Evolutionary conservation across 2,888 invertebrate genomes (phyloP).

Genomic region (Physocephala rufipes): DNA sequence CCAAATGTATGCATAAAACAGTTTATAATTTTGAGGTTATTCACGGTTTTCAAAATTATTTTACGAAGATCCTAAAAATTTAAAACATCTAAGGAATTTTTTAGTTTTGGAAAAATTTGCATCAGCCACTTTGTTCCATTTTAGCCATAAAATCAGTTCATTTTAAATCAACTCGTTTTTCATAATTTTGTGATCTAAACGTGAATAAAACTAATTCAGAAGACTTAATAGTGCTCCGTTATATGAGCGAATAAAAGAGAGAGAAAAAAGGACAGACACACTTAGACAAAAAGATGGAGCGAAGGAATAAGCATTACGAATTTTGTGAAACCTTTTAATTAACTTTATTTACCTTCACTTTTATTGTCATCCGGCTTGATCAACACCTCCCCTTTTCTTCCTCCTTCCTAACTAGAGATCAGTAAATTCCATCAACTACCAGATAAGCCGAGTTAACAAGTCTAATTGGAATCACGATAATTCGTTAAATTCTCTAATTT

Average conservation of each 20-base stretch:
- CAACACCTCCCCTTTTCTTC: neutral
- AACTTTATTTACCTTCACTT: neutral
- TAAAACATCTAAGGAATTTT: neutral
- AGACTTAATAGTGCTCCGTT: too few species aligned
- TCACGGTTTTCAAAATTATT: too few species aligned
- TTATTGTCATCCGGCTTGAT: neutral
- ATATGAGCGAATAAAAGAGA: neutral
- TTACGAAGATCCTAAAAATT: too few species aligned
- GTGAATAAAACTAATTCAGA: neutral
- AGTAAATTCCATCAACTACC: neutral
- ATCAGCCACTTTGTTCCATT: neutral
- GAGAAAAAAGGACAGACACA: neutral
- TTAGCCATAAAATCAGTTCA: neutral
- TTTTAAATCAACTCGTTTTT: neutral
- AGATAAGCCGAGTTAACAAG: constrained; percentile 14
- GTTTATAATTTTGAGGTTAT: too few species aligned
- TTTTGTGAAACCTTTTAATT: neutral
- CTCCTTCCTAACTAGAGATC: neutral
- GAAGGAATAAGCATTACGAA: neutral
- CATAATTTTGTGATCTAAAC: neutral
- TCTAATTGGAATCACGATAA: constrained; percentile 37
- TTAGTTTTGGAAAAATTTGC: neutral
- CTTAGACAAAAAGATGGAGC: neutral
- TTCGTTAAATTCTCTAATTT: constrained; percentile 30
- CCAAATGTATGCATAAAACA: too few species aligned